Conservation (phyloP, 2,797 vertebrate species). For the Tinamus major region DNA sequence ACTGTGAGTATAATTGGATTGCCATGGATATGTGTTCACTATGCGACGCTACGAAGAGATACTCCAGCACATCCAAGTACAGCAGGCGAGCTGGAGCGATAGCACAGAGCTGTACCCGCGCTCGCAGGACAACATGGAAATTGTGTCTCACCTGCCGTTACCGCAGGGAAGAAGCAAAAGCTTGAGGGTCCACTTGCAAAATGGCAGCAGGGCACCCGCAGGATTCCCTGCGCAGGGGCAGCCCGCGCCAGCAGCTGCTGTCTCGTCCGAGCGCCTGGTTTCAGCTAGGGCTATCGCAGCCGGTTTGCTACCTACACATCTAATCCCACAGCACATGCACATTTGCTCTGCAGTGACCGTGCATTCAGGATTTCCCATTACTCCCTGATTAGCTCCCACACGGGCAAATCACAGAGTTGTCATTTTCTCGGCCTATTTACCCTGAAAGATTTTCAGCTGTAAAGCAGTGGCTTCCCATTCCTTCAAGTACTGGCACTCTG, state of each 20-base stretch:
- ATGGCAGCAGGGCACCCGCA: background rate
- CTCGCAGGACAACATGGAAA: accelerated
- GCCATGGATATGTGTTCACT: accelerated
- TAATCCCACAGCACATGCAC: background rate
- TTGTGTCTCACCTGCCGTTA: background rate
- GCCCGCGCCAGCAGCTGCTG: background rate
- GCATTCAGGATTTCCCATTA: background rate
- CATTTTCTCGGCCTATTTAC: background rate
- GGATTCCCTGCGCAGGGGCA: accelerated
- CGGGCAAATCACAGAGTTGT: background rate
- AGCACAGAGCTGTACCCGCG: background rate
- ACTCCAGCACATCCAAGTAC: accelerated
- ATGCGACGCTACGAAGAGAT: accelerated
- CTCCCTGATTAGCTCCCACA: background rate
- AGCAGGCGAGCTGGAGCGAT: accelerated
- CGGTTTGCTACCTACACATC: accelerated
- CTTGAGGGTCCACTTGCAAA: background rate
- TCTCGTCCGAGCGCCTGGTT: background rate
- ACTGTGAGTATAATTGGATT: background rate
- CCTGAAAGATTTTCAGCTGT: background rate
- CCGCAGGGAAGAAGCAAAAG: background rate
- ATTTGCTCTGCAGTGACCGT: background rate
- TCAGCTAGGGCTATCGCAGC: accelerated
- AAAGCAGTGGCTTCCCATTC: background rate
- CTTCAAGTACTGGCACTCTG: background rate